These are phyloP conservation scores for Phocides pigmalion DNA, from an alignment of 1,140 invertebrate species.

Conservation along the genomic window DNA sequence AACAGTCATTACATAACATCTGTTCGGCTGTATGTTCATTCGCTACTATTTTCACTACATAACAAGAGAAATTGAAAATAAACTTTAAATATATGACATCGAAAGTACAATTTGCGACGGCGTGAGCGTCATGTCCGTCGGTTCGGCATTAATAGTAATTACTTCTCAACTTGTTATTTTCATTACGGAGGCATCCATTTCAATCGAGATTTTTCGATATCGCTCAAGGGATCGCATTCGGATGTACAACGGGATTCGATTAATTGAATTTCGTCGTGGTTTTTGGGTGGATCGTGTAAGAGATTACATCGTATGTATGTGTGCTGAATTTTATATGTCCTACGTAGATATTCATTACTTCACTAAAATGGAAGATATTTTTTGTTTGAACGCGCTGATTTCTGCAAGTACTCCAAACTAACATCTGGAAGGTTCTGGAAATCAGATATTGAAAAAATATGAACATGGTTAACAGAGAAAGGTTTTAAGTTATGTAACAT, in stretches of 20 bases:
- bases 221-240: slow-evolving; percentile 19
- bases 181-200: slow-evolving; percentile 36
- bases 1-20: too few species aligned
- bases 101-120: slow-evolving; percentile 14
- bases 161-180: slow-evolving; percentile 42
- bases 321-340: background rate
- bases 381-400: too few species aligned
- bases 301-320: slow-evolving; percentile 1
- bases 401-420: too few species aligned
- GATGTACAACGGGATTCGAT: slow-evolving; percentile 21
- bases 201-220: slow-evolving; percentile 32
- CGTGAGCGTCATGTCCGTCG: slow-evolving; percentile 1
- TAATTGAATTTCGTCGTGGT: slow-evolving; percentile 27
- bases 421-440: too few species aligned
- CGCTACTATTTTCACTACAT: background rate
- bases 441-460: too few species aligned
- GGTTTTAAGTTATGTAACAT: too few species aligned
- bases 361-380: too few species aligned
- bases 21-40: too few species aligned
- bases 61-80: slow-evolving; percentile 1
- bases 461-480: too few species aligned
- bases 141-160: slow-evolving; percentile 43
- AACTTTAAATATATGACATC: background rate
- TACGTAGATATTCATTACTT: too few species aligned
- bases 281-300: slow-evolving; percentile 1